These are phyloP conservation scores for Cepphus grylle DNA, from an alignment of 2,113 vertebrate genomes.

Conservation along the genomic window DNA sequence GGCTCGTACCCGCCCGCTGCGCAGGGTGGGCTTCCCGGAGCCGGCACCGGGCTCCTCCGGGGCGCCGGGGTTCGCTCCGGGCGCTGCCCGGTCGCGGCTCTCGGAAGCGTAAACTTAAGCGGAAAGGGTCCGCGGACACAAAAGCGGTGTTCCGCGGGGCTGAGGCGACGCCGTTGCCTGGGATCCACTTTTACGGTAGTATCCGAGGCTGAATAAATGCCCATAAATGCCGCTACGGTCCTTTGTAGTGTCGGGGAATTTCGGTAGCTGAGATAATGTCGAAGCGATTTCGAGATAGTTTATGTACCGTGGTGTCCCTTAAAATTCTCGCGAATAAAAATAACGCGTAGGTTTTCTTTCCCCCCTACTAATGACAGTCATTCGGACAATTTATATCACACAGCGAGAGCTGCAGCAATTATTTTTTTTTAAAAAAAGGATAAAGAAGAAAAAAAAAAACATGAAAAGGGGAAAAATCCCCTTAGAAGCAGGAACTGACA, in stretches of 20 bases:
- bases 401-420: neutral
- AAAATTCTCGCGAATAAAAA: conserved; percentile 36
- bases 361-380: neutral
- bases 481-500: conserved; percentile 5
- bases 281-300: conserved; percentile 24
- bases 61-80: neutral
- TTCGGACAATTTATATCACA: conserved; percentile 27
- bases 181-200: neutral
- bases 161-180: neutral
- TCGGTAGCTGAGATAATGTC: neutral
- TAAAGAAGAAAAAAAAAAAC: neutral
- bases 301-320: neutral
- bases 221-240: neutral
- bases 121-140: neutral
- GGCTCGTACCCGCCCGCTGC: no score
- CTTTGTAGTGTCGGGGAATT: neutral
- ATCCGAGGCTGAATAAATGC: neutral
- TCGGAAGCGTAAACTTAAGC: neutral
- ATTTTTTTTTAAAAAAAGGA: neutral
- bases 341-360: neutral
- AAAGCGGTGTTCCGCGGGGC: neutral
- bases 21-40: neutral
- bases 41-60: neutral
- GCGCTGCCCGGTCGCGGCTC: neutral
- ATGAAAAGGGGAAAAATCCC: accelerated